phyloP scores from a whole-genome alignment of 1,140 invertebrate genomes.

The Caenorhabditis tropicalis region DNA sequence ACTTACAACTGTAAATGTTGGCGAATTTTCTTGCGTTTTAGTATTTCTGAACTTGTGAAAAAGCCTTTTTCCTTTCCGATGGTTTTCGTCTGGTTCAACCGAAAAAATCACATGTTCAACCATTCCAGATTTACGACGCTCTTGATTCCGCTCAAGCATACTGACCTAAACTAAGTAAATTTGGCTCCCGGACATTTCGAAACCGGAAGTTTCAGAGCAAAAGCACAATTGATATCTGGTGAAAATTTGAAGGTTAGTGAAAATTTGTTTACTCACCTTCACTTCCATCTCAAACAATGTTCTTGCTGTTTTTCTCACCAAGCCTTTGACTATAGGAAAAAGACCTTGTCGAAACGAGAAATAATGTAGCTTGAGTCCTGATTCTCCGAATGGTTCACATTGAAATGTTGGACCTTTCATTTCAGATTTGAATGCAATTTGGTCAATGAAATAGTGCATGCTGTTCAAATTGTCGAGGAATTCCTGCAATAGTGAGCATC shows the following conservation, averaged over 20 bases:
- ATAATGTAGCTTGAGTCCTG: slow-evolving; percentile 53
- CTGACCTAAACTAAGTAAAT: slow-evolving; percentile 16
- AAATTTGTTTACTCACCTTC: slow-evolving; percentile 15
- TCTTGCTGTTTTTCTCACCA: slow-evolving; percentile 49
- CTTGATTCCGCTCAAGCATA: slow-evolving; percentile 54
- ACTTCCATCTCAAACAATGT: slow-evolving; percentile 57
- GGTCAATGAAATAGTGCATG: slow-evolving; percentile 61
- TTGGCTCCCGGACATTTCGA: not conserved
- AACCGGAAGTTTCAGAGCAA: not conserved
- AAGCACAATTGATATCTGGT: too few relatives aligned
- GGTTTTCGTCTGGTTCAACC: slow-evolving; percentile 55
- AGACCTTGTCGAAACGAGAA: slow-evolving; percentile 55
- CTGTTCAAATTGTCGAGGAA: slow-evolving; percentile 59
- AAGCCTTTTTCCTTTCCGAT: slow-evolving; percentile 39
- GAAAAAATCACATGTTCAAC: slow-evolving; percentile 58
- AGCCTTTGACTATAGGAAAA: slow-evolving; percentile 50
- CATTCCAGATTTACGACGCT: slow-evolving; percentile 54
- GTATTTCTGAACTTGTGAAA: slow-evolving; percentile 52
- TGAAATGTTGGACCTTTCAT: slow-evolving; percentile 58
- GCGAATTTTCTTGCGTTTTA: not conserved
- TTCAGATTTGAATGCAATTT: slow-evolving; percentile 58
- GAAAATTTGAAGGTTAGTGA: too few relatives aligned
- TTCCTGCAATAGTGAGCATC: slow-evolving; percentile 49
- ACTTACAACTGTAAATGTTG: not conserved
- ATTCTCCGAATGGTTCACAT: slow-evolving; percentile 53